Base-by-base conservation (phyloP, 2,797 vertebrate genomes). In the Myotis vivesi region DNA sequence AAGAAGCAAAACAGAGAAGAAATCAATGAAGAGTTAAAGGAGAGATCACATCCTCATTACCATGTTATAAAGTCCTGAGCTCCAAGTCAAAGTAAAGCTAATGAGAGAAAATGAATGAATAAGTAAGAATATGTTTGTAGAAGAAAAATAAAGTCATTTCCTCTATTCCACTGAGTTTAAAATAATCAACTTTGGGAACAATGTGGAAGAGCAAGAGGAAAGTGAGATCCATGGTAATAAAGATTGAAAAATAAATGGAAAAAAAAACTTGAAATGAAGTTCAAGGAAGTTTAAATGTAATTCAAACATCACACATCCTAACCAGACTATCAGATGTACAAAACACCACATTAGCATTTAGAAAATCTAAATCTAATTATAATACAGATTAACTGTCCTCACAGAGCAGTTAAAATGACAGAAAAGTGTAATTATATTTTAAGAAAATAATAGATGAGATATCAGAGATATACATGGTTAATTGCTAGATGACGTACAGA, bases 381-480 rank as follows among this genome's bases (percentile, higher is more conserved):
- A 80, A 87, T 41, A 84, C 20, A 91, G 9, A 72, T 91, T 62
- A 96, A 66, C 23, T 77, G 28, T 92, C 36, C 22, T 82, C 41
- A 68, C 23, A 66, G 46, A 64, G 28, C 30, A 79, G 46, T 86
- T 85, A 76, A 64, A 89, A 46, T 11, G 64, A 30, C 62, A 66
- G 20, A 66, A 75, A 91, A 88, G 28, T 80, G 2, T 66, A 93
- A 94, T 88, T 94, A 80, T 44, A 80, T 8, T 71, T 87, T 69
- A 89, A 93, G 36, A 13, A 91, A 95, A 72, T 17, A 89, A 93
- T 12, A 86, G 23, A 80, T 88, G 46, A 95, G 55, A 66, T 75
- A 41, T 76, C 38, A 62, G 91, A 93, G 53, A 93, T 86, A 89
- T 46, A 44, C n/a, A 57, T 6, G 22, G 89, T 53, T 92, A 92